These are phyloP conservation scores for Anarrhichthys ocellatus DNA, from an alignment of 2,113 vertebrate genomes.

Conservation along the genomic window DNA sequence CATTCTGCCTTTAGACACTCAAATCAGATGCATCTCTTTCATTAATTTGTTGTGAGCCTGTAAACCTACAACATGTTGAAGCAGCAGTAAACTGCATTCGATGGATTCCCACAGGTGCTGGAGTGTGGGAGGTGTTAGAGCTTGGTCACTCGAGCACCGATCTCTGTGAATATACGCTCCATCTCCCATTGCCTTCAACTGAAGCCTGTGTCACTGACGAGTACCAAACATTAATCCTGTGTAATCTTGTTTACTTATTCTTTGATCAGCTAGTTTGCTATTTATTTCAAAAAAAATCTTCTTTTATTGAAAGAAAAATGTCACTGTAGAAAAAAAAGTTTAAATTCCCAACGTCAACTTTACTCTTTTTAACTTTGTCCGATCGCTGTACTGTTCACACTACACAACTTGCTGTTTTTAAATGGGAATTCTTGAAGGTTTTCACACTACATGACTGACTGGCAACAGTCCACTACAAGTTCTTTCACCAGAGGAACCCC, in stretches of 20 bases:
- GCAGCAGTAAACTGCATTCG: neutral
- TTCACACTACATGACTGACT: no score
- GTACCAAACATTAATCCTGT: neutral
- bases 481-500: no score
- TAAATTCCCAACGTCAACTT: no score
- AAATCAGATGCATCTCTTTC: neutral
- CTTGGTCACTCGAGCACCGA: neutral
- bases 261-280: neutral
- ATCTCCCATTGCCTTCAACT: neutral
- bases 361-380: no score
- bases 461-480: no score
- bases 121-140: slow-evolving; percentile 11
- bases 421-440: no score
- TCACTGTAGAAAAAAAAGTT: no score
- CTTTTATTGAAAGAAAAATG: neutral
- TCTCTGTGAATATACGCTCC: neutral
- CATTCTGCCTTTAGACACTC: neutral
- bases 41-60: neutral
- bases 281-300: neutral
- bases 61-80: neutral
- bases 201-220: neutral
- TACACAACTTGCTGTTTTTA: no score
- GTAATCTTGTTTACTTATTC: neutral
- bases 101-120: neutral
- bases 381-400: no score